Base-by-base conservation (phyloP, 2,888 invertebrate species). In the Ochropleura leucogaster region DNA sequence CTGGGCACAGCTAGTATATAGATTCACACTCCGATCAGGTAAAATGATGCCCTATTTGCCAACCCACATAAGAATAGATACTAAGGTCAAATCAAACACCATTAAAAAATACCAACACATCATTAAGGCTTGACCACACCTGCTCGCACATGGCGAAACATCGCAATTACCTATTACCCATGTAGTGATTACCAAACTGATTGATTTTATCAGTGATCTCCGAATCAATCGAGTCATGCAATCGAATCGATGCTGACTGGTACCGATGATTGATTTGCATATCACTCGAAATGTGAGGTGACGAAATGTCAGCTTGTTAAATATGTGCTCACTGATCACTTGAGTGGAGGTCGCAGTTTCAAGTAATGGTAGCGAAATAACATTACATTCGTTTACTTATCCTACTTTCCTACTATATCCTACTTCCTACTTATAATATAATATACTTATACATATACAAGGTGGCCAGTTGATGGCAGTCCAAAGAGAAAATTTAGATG, bases 191-290 rank as follows among this genome's bases (percentile, higher is more conserved):
- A 77, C 79, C 64, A 86, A 86, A 82, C 85, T 71, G 80, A 82
- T 82, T 70, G 82, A 79, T 85, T 73, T 82, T 87, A 87, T 87
- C 88, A 49, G 68, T 49, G 71, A 75, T 82, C 60, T 65, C 72
- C 64, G 71, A 70, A 81, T 79, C 76, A 77, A 77, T 79, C 73
- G 80, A 63, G 44, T 57, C 85, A 66, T 77, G 87, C 84, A 87
- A 87, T 85, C 74, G 84, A 73, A 88, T 86, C 77, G 68, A 81
- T 75, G 80, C 80, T 87, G 87, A 87, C 86, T 87, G 83, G 53
- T 57, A 51, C 59, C 70, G 77, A 77, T 88, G 83, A 88, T 88
- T 79, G 88, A 87, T 87, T 86, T 82, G 57, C 85, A 86, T 88
- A 82, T 81, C 78, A 83, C 74, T 79, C 67, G 81, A 57, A 60